Evolutionary conservation across 2,113 vertebrate species (phyloP).

Genomic region (Stomatorhinus ivindoensis): DNA sequence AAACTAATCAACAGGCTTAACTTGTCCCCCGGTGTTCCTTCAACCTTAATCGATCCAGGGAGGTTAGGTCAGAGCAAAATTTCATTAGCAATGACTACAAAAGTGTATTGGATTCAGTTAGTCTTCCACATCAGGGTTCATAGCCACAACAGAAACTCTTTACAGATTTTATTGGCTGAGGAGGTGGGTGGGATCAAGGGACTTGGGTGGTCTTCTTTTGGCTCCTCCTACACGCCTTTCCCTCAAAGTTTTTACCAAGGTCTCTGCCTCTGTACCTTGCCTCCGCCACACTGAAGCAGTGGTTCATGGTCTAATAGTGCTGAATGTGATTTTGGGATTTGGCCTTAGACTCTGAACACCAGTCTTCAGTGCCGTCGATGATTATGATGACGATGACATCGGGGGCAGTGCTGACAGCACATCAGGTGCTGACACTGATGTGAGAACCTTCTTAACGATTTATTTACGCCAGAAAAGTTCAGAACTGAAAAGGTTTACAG

Average conservation of each 20-base stretch:
- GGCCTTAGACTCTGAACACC: background rate
- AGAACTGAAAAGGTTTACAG: background rate
- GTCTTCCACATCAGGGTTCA: slow-evolving; percentile 8
- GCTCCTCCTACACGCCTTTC: background rate
- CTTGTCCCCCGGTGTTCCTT: background rate
- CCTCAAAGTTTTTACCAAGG: background rate
- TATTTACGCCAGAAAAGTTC: background rate
- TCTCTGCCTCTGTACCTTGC: background rate
- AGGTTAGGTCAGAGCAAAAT: background rate
- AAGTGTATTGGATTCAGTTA: background rate
- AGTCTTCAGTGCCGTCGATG: background rate
- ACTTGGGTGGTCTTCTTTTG: background rate
- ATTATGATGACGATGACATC: background rate
- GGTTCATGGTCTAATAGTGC: background rate
- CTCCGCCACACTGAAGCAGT: background rate
- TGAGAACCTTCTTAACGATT: background rate
- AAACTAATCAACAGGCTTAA: background rate
- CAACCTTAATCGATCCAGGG: background rate
- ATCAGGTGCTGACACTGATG: background rate
- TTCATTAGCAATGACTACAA: background rate
- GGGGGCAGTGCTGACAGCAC: background rate
- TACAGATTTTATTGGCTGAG: background rate
- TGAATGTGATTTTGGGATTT: background rate
- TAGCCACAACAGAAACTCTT: background rate
- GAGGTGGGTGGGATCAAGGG: background rate